Conservation (phyloP, 92 coral and sea anemone genomes). For the Anthopleura xanthogrammica region DNA sequence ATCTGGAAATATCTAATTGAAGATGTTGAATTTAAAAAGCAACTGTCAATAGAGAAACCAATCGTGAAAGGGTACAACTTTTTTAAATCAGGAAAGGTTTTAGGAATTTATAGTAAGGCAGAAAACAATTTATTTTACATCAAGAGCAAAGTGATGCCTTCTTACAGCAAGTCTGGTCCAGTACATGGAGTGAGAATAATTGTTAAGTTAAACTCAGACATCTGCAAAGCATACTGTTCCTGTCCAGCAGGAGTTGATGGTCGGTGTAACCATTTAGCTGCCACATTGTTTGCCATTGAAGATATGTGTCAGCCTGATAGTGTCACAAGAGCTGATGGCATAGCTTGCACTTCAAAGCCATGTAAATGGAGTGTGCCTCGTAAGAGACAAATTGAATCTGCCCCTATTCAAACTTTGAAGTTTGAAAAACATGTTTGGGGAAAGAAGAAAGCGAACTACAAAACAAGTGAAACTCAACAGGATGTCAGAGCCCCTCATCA, state of each 20-base stretch:
- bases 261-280: conserved; percentile 54
- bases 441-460: conserved; percentile 57
- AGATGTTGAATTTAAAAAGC: conserved; percentile 46
- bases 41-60: conserved; percentile 46
- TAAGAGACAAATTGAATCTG: conserved; percentile 52
- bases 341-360: conserved; percentile 63
- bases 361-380: conserved; percentile 53
- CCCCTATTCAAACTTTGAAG: conserved; percentile 32
- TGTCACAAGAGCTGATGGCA: conserved; percentile 20
- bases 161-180: too few species aligned
- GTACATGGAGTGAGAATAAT: background rate
- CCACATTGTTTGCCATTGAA: conserved; percentile 45
- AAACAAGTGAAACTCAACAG: conserved; percentile 33
- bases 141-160: conserved; percentile 44
- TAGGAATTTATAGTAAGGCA: conserved; percentile 32
- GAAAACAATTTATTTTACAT: conserved; percentile 28
- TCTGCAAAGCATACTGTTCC: conserved; percentile 42
- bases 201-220: conserved; percentile 41
- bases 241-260: conserved; percentile 68
- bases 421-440: conserved; percentile 30
- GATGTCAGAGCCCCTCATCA: conserved; percentile 17
- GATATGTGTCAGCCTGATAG: background rate
- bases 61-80: conserved; percentile 57
- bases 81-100: conserved; percentile 55
- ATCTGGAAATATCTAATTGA: conserved; percentile 56